Base-by-base conservation (phyloP, 2,888 invertebrate species). In the Drosophila fungiperda region DNA sequence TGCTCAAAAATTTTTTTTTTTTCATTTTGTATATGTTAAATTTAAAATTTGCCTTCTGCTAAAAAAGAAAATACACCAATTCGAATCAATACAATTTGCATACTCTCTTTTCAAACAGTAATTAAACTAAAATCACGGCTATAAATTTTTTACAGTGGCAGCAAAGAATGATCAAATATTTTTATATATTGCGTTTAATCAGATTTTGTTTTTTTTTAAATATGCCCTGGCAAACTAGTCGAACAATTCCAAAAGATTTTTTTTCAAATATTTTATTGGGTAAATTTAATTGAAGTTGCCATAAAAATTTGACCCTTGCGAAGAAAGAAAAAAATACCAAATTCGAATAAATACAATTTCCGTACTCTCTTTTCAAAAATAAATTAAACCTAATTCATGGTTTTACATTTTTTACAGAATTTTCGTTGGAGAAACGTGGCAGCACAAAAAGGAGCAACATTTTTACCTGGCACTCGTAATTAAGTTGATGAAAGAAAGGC, bases 351-450 rank as follows among this genome's bases (percentile, higher is more conserved):
- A 15, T 15, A 23, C 23, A 26, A 17, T 49, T 12, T 20, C 9
- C 9, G 5, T 6, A 26, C 9, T 1, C 9, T 26, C 26, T 49
- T 9, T 7, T 23, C 7, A 23, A 45, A 45, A 15, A 8, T 15
- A 20, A 15, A 45, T 20, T 15, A 8, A 48, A 17, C 9, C n/a
- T 2, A 49, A 29, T 26, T 12, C 5, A 32, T 8, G 9, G 9
- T 5, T 57, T 20, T 2, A 4, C 36, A 53, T 55, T 9, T 54
- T 50, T 53, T 38, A n/a, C 64, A 68, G 76, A 29, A 36, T 45
- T 29, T 29, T 59, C 38, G 26, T 59, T 54, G 20, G 45, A 23
- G 45, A 45, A 23, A 15, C 23, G 23, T 45, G 45, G 45, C 38
- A 49, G 23, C 20, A 26, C 15, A 29, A 26, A 58, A 57, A 11